Evolutionary conservation across 2,888 invertebrate species (phyloP).

Genomic region (Orgyia antiqua): DNA sequence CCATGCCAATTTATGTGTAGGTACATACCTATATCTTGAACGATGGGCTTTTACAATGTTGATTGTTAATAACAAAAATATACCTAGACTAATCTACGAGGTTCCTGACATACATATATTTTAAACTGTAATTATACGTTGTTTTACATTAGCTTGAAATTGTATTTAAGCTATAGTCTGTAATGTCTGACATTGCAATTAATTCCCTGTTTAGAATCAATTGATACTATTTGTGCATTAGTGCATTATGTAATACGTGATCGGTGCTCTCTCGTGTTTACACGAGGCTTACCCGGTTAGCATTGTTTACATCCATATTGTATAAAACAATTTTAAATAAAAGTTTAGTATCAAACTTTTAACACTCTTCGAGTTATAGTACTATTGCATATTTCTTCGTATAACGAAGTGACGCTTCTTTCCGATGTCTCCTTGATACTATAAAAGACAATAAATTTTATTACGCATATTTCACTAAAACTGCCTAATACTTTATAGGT

Average conservation of each 20-base stretch:
- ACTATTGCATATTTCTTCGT: slow-evolving; percentile 62
- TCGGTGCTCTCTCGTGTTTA: slow-evolving; percentile 37
- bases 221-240: slow-evolving; percentile 29
- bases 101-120: too few relatives aligned
- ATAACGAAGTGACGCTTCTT: slow-evolving; percentile 53
- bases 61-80: too few relatives aligned
- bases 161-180: too few relatives aligned
- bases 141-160: too few relatives aligned
- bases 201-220: too few relatives aligned
- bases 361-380: slow-evolving; percentile 43
- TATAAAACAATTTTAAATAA: too few relatives aligned
- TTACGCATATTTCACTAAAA: slow-evolving; percentile 43
- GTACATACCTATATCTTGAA: too few relatives aligned
- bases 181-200: too few relatives aligned
- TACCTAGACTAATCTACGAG: too few relatives aligned
- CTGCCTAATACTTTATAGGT: slow-evolving; percentile 40
- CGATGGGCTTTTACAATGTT: too few relatives aligned
- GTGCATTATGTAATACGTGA: slow-evolving; percentile 30
- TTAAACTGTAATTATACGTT: too few relatives aligned
- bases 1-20: too few relatives aligned
- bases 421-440: slow-evolving; percentile 71
- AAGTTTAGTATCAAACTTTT: slow-evolving; percentile 36
- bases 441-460: slow-evolving; percentile 66
- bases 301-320: slow-evolving; percentile 61
- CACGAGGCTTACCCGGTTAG: slow-evolving; percentile 65